Base-by-base conservation (phyloP, 2,888 invertebrate genomes). In the Rhingia rostrata region DNA sequence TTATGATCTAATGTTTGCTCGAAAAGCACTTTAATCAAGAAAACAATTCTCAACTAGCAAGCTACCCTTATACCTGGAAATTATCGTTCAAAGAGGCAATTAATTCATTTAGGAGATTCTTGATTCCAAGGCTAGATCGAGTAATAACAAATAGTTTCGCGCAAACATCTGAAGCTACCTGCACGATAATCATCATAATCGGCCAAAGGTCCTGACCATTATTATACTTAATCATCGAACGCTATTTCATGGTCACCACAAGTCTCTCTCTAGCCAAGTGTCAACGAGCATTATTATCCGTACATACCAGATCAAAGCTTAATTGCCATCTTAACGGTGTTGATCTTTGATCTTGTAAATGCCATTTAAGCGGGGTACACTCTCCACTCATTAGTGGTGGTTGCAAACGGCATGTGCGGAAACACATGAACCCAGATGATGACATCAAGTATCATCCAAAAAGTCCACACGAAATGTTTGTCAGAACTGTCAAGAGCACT, bases 271-370 rank as follows among this genome's bases (percentile, higher is more conserved):
- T 22, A 58, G 79, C 69, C 79, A 83, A 74, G 74, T 64, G 83
- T 83, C 83, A 83, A 74, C 63, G 37, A 69, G 58, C 49, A 60
- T 58, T 35, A 66, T 22, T 43, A 61, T 58, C 74, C 69, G 22
- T 43, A 70, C 39, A 4, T 83, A 58, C 45, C 63, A 73, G 78
- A 67, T 83, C 82, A 83, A 79, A 79, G 83, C 58, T 79, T 69
- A 83, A 83, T 83, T 79, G 64, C 33, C 53, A 33, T 9, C 67
- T 73, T 69, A 67, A 69, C 49, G 63, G 12, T 22, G 45, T 60
- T 79, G 83, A 79, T 63, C 69, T 83, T 79, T 79, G 83, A 22
- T 64, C 73, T 30, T 5, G 37, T 72, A 49, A 82, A 72, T 61
- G 70, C 30, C 35, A n/a, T 54, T 9, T 39, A 10, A 39, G 10